Base-by-base conservation (phyloP, 2,888 invertebrate genomes). In the Acrobasis consociella region DNA sequence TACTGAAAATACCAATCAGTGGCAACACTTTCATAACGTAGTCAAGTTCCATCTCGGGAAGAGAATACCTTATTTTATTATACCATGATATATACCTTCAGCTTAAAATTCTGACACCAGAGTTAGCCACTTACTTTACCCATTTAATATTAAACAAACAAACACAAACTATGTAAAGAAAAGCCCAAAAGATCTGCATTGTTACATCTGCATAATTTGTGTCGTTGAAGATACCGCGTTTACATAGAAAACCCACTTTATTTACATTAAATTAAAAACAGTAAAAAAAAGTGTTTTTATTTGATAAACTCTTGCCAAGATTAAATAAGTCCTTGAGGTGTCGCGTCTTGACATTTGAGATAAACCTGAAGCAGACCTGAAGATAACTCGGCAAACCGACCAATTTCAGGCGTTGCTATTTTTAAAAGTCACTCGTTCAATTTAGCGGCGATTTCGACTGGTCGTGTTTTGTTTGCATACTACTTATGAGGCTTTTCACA, bases 341-440 rank as follows among this genome's bases (percentile, higher is more conserved):
- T 81, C 80, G 71, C 66, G 56, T 64, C 72, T 66, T 73, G 76
- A 77, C 77, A 77, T 77, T 76, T 76, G 72, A 83, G 84, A 85
- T 86, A 82, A 82, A 81, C 77, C 76, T 68, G 67, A 65, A 76
- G 82, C 86, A 82, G 82, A 81, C 77, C 76, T 68, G 67, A 65
- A 76, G 82, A 85, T 83, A 80, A 78, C 69, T 72, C 62, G 53
- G 64, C 52, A 46, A 39, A 15, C 31, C 59, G 10, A 7, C 37
- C 31, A 50, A 38, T 50, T 16, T 59, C 15, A 50, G 38, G 1
- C 38, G 59, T 7, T 16, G 10, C 38, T 3, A 38, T 38, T 50
- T 16, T 38, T 7, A 16, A 2, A 50, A 50, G 1, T 15, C 2
- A 9, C 2, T 2, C 9, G 5, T 42, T 42, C 10, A 13, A 50